Percentiles rank a stretch among this genome's conserved stretches.
phyloP scores from a whole-genome alignment of 2,797 vertebrate species.

The Peromyscus attwateri region DNA sequence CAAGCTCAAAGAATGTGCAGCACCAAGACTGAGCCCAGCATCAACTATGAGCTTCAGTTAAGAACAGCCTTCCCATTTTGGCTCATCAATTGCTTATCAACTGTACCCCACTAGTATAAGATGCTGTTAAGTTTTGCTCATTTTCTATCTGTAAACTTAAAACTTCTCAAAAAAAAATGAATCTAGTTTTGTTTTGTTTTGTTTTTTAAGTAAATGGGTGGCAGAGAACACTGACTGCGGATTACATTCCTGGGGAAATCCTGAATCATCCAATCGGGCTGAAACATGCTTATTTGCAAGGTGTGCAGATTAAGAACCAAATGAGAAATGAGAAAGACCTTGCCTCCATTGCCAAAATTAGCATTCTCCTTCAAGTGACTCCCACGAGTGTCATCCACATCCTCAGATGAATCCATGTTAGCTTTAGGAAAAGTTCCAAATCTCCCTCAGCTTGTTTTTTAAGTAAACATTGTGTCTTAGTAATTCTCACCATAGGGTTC shows the following conservation, averaged over 20 bases:
- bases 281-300: slow-evolving; percentile 64
- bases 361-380: slow-evolving; percentile 43
- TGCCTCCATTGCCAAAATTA: slow-evolving; percentile 6
- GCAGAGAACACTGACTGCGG: not conserved
- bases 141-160: slow-evolving; percentile 36
- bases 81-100: not conserved
- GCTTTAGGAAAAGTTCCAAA: slow-evolving; percentile 33
- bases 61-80: not conserved
- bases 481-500: slow-evolving; percentile 28
- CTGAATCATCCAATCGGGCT: slow-evolving; percentile 47
- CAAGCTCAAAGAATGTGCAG: not conserved
- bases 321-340: slow-evolving; percentile 9
- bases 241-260: slow-evolving; percentile 13
- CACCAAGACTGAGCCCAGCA: not conserved
- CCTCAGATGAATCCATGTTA: not conserved
- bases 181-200: not conserved
- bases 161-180: not conserved
- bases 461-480: slow-evolving; percentile 61
- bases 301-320: slow-evolving; percentile 48
- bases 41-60: not conserved
- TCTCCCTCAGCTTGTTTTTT: slow-evolving; percentile 3
- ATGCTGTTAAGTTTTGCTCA: not conserved
- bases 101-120: not conserved
- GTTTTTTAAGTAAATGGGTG: not conserved
- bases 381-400: not conserved